These are phyloP conservation scores for Folsomia candida DNA, from an alignment of 2,888 invertebrate species.

Conservation along the genomic window DNA sequence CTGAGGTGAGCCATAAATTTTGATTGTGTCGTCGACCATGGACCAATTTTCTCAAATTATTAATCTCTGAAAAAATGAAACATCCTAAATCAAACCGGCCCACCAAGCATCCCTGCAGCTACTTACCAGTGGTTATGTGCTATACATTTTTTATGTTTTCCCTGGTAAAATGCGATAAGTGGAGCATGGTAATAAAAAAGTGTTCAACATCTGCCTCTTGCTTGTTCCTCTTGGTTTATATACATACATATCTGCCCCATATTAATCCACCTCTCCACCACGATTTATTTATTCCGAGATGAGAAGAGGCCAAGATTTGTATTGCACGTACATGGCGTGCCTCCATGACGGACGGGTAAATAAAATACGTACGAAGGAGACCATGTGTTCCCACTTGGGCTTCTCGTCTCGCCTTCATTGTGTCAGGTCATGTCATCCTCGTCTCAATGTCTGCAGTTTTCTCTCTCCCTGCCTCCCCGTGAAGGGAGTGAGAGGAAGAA, in stretches of 20 bases:
- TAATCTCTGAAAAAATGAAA: too few species aligned
- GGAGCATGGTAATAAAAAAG: background rate
- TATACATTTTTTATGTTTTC: background rate
- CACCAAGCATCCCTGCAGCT: too few species aligned
- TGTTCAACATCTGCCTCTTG: background rate
- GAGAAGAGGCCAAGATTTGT: background rate
- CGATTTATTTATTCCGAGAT: background rate
- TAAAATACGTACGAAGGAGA: too few species aligned
- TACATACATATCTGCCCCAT: background rate
- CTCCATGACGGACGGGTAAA: too few species aligned
- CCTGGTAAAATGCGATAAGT: background rate
- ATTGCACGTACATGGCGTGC: too few species aligned
- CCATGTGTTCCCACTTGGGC: background rate
- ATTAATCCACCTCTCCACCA: background rate
- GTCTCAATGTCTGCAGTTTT: background rate
- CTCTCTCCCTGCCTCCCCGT: background rate
- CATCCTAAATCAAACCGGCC: too few species aligned
- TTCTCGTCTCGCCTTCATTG: background rate
- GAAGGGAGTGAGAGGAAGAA: background rate
- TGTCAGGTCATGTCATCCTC: background rate
- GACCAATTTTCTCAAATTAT: background rate
- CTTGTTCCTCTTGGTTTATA: background rate
- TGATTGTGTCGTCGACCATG: background rate
- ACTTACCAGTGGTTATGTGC: background rate
- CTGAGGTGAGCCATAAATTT: constrained; percentile 63